A percentile compares a stretch with the other conserved stretches of the same genome.
phyloP scores from a whole-genome alignment of 2,113 vertebrate species.

The Zosterops japonicus region DNA sequence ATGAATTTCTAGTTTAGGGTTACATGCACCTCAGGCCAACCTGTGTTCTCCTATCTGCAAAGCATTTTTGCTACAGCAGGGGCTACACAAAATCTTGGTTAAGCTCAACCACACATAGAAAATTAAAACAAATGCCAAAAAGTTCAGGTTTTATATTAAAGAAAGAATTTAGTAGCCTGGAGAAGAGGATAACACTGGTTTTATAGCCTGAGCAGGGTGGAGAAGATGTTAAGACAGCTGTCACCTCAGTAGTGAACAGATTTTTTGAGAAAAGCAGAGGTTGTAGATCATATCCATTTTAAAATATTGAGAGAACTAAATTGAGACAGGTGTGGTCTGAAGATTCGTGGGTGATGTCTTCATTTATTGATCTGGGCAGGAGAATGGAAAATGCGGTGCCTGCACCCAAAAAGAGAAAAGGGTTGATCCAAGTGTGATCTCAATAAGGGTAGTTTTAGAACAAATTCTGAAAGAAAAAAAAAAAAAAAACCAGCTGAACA shows the following conservation, averaged over 20 bases:
- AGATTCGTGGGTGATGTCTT: neutral
- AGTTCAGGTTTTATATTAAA: neutral
- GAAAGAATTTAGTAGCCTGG: neutral
- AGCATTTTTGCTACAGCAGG: neutral
- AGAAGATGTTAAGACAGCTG: neutral
- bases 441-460: neutral
- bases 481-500: neutral
- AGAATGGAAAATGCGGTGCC: neutral
- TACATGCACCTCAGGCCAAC: neutral
- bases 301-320: neutral
- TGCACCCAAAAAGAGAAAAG: neutral
- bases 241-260: neutral
- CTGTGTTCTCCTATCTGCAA: neutral
- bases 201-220: neutral
- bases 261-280: neutral
- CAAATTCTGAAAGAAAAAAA: neutral
- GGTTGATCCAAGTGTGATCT: fast-evolving
- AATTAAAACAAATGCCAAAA: neutral
- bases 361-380: neutral
- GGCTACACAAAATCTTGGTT: neutral
- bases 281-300: neutral
- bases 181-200: neutral
- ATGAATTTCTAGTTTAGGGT: neutral
- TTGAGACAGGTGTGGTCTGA: neutral
- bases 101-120: neutral